Percentiles rank a stretch among this genome's conserved stretches.
phyloP scores from a whole-genome alignment of 2,113 vertebrate species.

The Brachyhypopomus occidentalis region DNA sequence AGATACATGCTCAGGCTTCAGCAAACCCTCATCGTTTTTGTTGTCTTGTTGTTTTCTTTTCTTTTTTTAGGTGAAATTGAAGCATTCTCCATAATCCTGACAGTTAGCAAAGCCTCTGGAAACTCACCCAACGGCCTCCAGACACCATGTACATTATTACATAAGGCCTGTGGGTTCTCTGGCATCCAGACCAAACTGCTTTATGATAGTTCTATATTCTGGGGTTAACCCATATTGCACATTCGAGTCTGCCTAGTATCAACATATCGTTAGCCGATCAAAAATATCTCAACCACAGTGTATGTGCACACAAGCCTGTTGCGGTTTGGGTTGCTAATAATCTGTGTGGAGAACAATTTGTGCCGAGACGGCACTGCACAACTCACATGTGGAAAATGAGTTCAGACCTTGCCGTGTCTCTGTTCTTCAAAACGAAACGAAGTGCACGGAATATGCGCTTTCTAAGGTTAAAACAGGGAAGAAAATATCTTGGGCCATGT shows the following conservation, averaged over 20 bases:
- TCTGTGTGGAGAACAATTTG: constrained; percentile 31
- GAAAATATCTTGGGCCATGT: background rate
- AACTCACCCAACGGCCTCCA: background rate
- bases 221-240: background rate
- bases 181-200: background rate
- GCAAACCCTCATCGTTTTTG: too few relatives aligned
- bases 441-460: constrained; percentile 25
- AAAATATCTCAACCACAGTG: constrained; percentile 14
- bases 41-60: too few relatives aligned
- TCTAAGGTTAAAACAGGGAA: background rate
- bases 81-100: background rate
- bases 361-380: background rate
- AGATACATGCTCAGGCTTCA: too few relatives aligned
- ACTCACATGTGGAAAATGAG: constrained; percentile 16
- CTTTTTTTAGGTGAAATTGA: background rate
- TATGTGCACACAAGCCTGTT: constrained; percentile 5
- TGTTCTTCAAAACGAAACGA: constrained; percentile 28
- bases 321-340: constrained; percentile 9
- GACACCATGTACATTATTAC: background rate
- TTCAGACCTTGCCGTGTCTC: constrained; percentile 18
- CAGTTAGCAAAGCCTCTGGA: background rate
- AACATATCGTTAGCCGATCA: constrained; percentile 5
- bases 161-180: constrained; percentile 11
- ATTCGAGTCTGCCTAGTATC: background rate
- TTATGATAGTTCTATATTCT: constrained; percentile 16